Evolutionary conservation across 2,888 invertebrate genomes (phyloP), one percentile per base, ranked within the genome.

Genomic region (Strigamia maritima): DNA sequence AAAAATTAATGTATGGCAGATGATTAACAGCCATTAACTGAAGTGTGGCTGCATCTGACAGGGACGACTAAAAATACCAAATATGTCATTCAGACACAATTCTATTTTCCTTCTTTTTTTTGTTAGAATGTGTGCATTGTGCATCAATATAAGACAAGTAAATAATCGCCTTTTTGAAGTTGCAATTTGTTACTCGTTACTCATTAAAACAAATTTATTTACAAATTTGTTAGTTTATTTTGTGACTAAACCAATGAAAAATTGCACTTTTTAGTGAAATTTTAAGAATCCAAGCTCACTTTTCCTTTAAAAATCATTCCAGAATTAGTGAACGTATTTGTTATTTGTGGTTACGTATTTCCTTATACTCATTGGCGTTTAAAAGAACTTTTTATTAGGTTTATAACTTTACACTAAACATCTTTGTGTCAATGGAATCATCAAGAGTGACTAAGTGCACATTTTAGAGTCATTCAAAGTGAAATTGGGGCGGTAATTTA

Each of bases 11-110:
- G 60, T 60, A 60, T 22, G 60, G n/a, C 60, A 60, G 19, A 24
- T n/a, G 49, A 14, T n/a, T 49, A 49, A 49, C 60, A 60, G 60
- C 60, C 60, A 2, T 60, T n/a, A 60, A 16, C 22, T 60, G 24
- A 44, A 60, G 24, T 60, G 60, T 60, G 60, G 60, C 60, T 60
- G 60, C 60, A 60, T 60, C 19, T 60, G 60, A 60, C 60, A 60
- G 60, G 60, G 60, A 60, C 60, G 60, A 60, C 60, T 60, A 22
- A 19, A 60, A 60, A 22, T 60, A 60, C 19, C 60, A 60, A 60
- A 60, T 10, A 3, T 19, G 60, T 60, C 60, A 60, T 19, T 60
- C n/a, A 10, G 16, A 44, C 44, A n/a, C 19, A 60, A 60, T 31
- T 31, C 7, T n/a, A 4, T 54, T 54, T 54, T 54, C 16, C 19